Base-by-base conservation (phyloP, 2,888 invertebrate genomes). In the Phasia obesa region DNA sequence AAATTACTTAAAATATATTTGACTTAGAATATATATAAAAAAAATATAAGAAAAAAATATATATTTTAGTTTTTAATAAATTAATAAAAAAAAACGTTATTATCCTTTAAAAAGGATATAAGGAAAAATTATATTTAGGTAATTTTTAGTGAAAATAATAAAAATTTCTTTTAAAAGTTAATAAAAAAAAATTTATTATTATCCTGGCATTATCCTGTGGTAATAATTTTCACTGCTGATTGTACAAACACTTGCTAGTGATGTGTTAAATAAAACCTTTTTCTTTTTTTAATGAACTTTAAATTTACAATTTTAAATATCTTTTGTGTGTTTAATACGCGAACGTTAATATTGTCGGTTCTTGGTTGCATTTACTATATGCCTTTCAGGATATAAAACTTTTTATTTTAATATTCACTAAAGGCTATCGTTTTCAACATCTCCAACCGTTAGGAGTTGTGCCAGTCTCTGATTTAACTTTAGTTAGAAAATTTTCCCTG, bases 121-220 rank as follows among this genome's bases (percentile, higher is more conserved):
- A 3, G 15, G 23, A 57, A 57, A 42, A 49, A 19, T 4, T 2
- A 35, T n/a, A 44, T 44, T 21, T 1, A 21, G 25, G 19, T 44
- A 31, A 42, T 6, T 15, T 42, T 42, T 25, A 19, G 1, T 15
- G 47, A 7, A 6, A 5, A 35, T 21, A 5, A 60, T 17, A 31
- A 2, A 13, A 53, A 15, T 15, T 44, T 31, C 7, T n/a, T 17
- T 49, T 4, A 7, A 38, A 69, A 21, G 21, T 0, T 17, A n/a
- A 23, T 49, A 23, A 47, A 19, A 38, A 60, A 13, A 15, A 38
- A 15, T 35, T 35, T 55, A 19, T 23, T 31, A 35, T 19, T 27
- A 80, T 80, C 74, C 75, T 75, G 55, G 27, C 64, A 65, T 70
- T 64, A 75, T 70, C 69, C 70, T 57, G 1, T 35, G 23, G 25